Conservation (phyloP, 2,888 invertebrate species). For the Agrochola lota region DNA sequence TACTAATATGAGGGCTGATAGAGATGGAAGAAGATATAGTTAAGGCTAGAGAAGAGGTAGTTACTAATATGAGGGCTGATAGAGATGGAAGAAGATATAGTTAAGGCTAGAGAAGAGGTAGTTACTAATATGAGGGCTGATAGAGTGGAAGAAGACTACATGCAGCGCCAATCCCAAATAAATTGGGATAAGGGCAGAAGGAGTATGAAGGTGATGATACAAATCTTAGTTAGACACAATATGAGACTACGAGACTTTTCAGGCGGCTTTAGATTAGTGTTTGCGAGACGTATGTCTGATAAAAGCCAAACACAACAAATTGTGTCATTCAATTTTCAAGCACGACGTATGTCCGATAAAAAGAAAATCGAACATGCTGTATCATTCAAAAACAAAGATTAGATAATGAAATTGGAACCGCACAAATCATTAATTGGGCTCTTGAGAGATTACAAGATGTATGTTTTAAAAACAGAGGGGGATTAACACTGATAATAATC, state of each 20-base stretch:
- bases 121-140: background rate
- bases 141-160: background rate
- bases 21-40: no score
- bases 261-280: slow-evolving; percentile 14
- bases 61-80: no score
- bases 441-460: slow-evolving; percentile 32
- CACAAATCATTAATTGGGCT: slow-evolving; percentile 32
- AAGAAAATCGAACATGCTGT: background rate
- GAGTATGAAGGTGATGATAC: background rate
- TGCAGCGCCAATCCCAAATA: no score
- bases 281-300: background rate
- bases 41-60: no score
- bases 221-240: background rate
- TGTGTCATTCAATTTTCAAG: slow-evolving; percentile 4
- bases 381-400: slow-evolving; percentile 46
- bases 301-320: slow-evolving; percentile 7
- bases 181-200: no score
- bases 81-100: no score
- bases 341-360: slow-evolving; percentile 15
- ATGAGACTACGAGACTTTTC: slow-evolving; percentile 4
- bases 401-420: slow-evolving; percentile 41
- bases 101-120: no score
- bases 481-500: slow-evolving; percentile 41
- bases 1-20: background rate
- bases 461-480: slow-evolving; percentile 52